A percentile compares a stretch with the other conserved stretches of the same genome.
Evolutionary conservation across 2,113 vertebrate species (phyloP).

Genomic region (Leptocoma aspasia): DNA sequence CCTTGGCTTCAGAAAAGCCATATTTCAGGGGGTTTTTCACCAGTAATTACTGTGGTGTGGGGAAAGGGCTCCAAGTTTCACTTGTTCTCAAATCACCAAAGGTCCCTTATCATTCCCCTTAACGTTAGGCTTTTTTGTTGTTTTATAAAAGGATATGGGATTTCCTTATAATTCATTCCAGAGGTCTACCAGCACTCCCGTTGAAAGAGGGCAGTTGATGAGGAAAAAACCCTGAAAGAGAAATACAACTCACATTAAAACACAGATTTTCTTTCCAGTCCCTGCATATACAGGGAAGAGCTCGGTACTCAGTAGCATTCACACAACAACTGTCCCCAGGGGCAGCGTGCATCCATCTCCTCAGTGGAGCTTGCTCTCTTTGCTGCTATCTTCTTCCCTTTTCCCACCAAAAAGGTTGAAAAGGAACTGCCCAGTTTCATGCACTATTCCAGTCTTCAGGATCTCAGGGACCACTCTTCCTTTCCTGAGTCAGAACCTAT

Average conservation of each 20-base stretch:
- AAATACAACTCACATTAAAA: not conserved
- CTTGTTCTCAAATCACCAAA: not conserved
- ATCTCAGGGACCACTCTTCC: not conserved
- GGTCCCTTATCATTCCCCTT: not conserved
- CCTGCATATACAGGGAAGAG: not conserved
- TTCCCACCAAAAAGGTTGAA: not conserved
- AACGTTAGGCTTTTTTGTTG: not conserved
- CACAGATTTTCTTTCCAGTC: not conserved
- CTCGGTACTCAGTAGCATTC: not conserved
- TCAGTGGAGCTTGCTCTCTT: rapidly evolving
- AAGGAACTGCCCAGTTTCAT: not conserved
- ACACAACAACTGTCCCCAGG: not conserved
- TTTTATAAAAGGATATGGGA: not conserved
- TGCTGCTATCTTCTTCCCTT: not conserved
- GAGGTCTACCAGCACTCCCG: not conserved
- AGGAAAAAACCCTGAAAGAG: not conserved
- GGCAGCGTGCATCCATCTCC: rapidly evolving
- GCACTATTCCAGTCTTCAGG: not conserved
- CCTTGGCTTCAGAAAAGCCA: not conserved
- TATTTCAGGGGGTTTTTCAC: not conserved
- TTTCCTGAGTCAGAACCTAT: not conserved
- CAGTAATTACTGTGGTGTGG: not conserved
- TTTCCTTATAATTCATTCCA: slow-evolving; percentile 38
- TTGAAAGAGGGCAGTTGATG: not conserved
- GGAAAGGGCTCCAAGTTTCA: not conserved